Conservation (phyloP, 2,113 vertebrate species). For the Sterrhoptilus dennistouni region DNA sequence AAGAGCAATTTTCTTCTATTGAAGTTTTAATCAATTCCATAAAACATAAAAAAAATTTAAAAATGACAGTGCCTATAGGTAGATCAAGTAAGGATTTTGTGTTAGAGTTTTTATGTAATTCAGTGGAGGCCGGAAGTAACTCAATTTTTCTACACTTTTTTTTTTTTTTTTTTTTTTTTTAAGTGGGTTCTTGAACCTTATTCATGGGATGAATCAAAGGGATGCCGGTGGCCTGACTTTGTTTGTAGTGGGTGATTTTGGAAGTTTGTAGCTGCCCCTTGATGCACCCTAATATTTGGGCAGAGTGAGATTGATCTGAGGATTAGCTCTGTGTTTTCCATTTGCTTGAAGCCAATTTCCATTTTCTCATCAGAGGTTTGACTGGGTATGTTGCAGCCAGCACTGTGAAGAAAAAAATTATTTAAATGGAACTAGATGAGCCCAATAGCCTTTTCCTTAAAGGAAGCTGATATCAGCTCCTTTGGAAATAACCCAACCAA, state of each 20-base stretch:
- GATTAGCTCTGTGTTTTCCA: background rate
- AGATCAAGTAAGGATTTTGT: background rate
- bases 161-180: background rate
- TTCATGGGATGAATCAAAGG: background rate
- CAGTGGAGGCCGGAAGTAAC: background rate
- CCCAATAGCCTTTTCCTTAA: background rate
- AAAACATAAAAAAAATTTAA: background rate
- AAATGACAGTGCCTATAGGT: background rate
- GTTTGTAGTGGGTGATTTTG: background rate
- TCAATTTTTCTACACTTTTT: background rate
- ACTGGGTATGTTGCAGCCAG: background rate
- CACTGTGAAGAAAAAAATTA: background rate
- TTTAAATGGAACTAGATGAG: background rate
- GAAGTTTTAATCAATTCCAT: background rate
- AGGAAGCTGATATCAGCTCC: background rate
- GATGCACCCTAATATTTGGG: background rate
- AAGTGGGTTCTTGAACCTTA: background rate
- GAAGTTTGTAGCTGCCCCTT: background rate
- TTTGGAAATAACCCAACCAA: background rate
- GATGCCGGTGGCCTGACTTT: background rate
- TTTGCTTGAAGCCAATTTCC: background rate
- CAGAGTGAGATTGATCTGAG: background rate
- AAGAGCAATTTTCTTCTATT: background rate
- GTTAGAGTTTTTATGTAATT: background rate
- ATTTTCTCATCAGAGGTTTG: background rate